Base-by-base conservation (phyloP, 2,888 invertebrate species). In the Cantharis lateralis region DNA sequence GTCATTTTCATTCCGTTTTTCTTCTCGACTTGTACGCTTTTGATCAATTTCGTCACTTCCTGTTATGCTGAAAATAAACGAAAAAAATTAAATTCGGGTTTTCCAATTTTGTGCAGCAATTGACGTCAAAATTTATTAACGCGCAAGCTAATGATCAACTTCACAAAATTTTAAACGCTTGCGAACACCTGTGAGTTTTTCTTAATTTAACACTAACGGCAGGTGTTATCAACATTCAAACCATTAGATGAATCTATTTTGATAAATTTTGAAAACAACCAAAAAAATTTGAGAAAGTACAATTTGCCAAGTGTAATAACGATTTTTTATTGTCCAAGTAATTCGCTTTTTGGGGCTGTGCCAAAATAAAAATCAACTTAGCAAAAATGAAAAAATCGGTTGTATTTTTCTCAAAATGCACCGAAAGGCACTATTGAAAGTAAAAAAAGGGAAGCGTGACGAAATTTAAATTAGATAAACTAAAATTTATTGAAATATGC, bases 1-100 rank as follows among this genome's bases (percentile, higher is more conserved):
- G 15, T 63, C 64, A 20, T 18, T 48, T 48, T 66, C 20, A 20
- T n/a, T 20, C 7, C n/a, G 16, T 66, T 66, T 66, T 13, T 66
- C 16, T 66, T 24, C 16, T 66, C 64, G 24, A 20, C 18, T 24
- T n/a, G 18, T 2, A 20, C 64, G 16, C 2, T 66, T 66, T 20
- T 66, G 79, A 78, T 89, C 90, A 48, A 90, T 90, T 73, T 91
- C 91, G 80, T 91, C 91, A 83, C 91, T 91, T 80, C 91, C 89
- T 84, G 91, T 91, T 70, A 90, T 89, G 84, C 91, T 91, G 86
- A 76, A 89, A 89, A 7, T 48, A 48, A 48, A 48, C 3, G n/a
- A n/a, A n/a, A 78, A 80, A 79, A 75, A 71, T 68, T 73, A 68
- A 64, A 71, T 79, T 68, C 1, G 15, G 15, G 11, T 26, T n/a